phyloP scores from a whole-genome alignment of 1,140 invertebrate species.

The Brachionus manjavacas region DNA sequence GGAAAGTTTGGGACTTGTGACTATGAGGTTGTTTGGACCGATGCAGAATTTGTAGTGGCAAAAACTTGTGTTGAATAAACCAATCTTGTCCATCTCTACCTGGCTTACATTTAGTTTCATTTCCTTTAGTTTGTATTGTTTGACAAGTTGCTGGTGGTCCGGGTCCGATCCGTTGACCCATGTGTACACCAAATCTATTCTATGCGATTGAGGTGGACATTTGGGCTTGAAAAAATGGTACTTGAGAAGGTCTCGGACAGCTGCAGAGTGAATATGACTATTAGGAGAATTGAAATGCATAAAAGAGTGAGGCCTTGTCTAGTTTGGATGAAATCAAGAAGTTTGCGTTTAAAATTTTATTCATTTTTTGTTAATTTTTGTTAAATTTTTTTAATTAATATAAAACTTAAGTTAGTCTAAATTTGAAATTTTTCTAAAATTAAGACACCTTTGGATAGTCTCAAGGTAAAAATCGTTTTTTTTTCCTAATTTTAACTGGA shows the following conservation, averaged over 20 bases:
- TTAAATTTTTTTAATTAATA: not conserved
- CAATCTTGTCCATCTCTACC: not conserved
- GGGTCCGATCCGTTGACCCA: slow-evolving; percentile 81
- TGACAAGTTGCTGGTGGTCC: slow-evolving; percentile 59
- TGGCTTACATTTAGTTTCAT: not conserved
- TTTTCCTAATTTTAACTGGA: not conserved
- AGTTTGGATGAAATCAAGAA: not conserved
- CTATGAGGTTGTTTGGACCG: not conserved
- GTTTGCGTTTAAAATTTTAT: not conserved
- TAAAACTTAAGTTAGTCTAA: not conserved
- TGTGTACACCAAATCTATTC: slow-evolving; percentile 76
- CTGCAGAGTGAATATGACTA: not conserved
- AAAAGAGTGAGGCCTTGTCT: not conserved
- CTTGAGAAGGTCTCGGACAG: not conserved
- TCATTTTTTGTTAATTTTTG: not conserved
- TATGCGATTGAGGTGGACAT: not conserved
- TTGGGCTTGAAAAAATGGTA: not conserved
- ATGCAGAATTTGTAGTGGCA: slow-evolving; percentile 29
- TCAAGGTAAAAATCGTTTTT: not conserved
- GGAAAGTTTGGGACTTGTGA: not conserved
- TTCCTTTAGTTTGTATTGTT: slow-evolving; percentile 45
- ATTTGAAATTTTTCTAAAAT: not conserved
- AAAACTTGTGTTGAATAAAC: not conserved
- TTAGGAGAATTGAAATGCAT: not conserved
- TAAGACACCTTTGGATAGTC: not conserved